Evolutionary conservation across 2,888 invertebrate species (phyloP).

Genomic region (Hoplodrina ambigua): DNA sequence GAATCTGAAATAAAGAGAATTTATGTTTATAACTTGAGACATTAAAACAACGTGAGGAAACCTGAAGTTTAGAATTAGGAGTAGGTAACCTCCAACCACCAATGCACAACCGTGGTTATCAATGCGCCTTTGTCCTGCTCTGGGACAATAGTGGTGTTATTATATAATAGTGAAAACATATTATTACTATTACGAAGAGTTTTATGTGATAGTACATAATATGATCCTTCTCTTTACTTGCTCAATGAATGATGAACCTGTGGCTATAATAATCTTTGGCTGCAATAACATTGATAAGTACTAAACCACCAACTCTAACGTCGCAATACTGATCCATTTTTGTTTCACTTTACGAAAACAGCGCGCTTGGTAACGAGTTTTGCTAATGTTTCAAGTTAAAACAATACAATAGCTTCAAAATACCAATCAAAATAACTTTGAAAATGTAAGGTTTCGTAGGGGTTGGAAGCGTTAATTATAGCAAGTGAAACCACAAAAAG

Average conservation of each 20-base stretch:
- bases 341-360: no score
- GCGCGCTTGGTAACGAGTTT: background rate
- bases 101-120: background rate
- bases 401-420: background rate
- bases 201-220: background rate
- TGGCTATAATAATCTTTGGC: background rate
- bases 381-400: background rate
- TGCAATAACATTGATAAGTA: constrained; percentile 13
- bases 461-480: background rate
- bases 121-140: constrained; percentile 15
- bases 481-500: background rate
- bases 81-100: background rate
- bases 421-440: background rate
- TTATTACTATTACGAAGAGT: background rate
- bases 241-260: background rate
- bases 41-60: constrained; percentile 2
- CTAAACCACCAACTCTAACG: no score
- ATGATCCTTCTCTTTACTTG: background rate
- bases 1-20: background rate
- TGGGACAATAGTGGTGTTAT: background rate
- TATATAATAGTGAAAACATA: constrained; percentile 13
- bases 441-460: background rate
- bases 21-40: background rate
- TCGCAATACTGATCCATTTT: no score
- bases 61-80: no score